Percentiles rank a stretch among this genome's conserved stretches.
Evolutionary conservation across 2,888 invertebrate species (phyloP).

Genomic region (Drosophila kanekoi): DNA sequence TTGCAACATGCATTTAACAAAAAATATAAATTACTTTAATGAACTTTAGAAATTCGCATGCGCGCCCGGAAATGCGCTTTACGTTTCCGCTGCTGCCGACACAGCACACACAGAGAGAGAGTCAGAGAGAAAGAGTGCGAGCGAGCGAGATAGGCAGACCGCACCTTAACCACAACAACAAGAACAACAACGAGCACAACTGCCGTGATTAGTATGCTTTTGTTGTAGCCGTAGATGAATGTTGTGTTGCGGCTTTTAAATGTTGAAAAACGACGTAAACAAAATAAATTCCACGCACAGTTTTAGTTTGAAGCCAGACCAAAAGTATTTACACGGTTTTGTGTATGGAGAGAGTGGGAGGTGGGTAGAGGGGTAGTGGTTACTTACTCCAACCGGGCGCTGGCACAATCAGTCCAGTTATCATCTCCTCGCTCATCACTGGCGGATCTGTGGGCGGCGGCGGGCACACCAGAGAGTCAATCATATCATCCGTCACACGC

Average conservation of each 20-base stretch:
- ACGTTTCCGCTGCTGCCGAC: slow-evolving; percentile 62
- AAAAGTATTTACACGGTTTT: slow-evolving; percentile 28
- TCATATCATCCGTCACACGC: slow-evolving; percentile 97
- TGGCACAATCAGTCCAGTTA: slow-evolving; percentile 97
- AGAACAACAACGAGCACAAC: slow-evolving; percentile 32
- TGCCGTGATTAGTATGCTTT: slow-evolving; percentile 75
- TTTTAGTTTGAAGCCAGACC: slow-evolving; percentile 34
- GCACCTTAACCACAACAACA: slow-evolving; percentile 62
- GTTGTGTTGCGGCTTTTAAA: slow-evolving; percentile 66
- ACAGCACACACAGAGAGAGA: slow-evolving; percentile 16
- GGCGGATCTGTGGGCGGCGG: slow-evolving; percentile 98
- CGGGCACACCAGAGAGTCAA: slow-evolving; percentile 97
- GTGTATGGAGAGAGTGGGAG: too few relatives aligned
- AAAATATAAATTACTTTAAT: slow-evolving; percentile 80
- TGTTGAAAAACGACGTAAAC: slow-evolving; percentile 38
- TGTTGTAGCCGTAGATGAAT: slow-evolving; percentile 69
- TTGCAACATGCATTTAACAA: slow-evolving; percentile 74
- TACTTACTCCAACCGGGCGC: slow-evolving; percentile 97
- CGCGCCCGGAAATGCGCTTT: slow-evolving; percentile 77
- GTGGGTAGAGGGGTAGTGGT: background rate
- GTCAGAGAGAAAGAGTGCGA: background rate
- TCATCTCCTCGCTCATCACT: slow-evolving; percentile 97
- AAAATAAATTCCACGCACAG: slow-evolving; percentile 30
- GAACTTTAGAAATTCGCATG: slow-evolving; percentile 80
- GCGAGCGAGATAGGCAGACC: slow-evolving; percentile 16